Percentiles rank a stretch among this genome's conserved stretches.
Evolutionary conservation across 2,888 invertebrate species (phyloP).

Genomic region (Oxystoma pomonae): DNA sequence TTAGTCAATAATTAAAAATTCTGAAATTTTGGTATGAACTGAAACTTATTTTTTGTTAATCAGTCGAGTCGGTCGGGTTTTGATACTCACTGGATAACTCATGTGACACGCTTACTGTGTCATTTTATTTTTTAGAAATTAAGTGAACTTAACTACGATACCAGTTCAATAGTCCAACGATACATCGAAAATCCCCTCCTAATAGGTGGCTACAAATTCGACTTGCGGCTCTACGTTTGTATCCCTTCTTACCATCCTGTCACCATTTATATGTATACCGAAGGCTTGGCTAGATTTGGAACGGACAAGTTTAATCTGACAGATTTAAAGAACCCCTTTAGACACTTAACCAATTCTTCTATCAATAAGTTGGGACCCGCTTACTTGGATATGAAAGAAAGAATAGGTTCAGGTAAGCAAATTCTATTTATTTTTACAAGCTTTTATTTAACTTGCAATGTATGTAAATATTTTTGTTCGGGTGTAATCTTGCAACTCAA

Average conservation of each 20-base stretch:
- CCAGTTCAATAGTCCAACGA: slow-evolving; percentile 74
- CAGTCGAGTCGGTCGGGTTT: too few species aligned
- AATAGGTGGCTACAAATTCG: slow-evolving; percentile 90
- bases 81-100: too few species aligned
- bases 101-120: too few species aligned
- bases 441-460: too few species aligned
- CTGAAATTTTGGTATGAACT: too few species aligned
- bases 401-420: slow-evolving; percentile 71
- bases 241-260: slow-evolving; percentile 84
- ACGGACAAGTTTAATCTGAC: slow-evolving; percentile 82
- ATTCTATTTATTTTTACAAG: too few species aligned
- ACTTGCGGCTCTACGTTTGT: slow-evolving; percentile 84
- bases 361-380: slow-evolving; percentile 85
- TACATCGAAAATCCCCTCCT: slow-evolving; percentile 74
- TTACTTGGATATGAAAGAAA: slow-evolving; percentile 76
- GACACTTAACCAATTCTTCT: slow-evolving; percentile 89
- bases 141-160: slow-evolving; percentile 73
- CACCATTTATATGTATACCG: slow-evolving; percentile 82
- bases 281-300: slow-evolving; percentile 76
- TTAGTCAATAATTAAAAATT: too few species aligned
- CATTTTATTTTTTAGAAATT: slow-evolving; percentile 71
- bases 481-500: too few species aligned
- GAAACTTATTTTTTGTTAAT: too few species aligned
- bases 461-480: too few species aligned
- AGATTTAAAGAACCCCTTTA: slow-evolving; percentile 77